Evolutionary conservation across 2,888 invertebrate genomes (phyloP).

Genomic region (Phymatocera aterrima): DNA sequence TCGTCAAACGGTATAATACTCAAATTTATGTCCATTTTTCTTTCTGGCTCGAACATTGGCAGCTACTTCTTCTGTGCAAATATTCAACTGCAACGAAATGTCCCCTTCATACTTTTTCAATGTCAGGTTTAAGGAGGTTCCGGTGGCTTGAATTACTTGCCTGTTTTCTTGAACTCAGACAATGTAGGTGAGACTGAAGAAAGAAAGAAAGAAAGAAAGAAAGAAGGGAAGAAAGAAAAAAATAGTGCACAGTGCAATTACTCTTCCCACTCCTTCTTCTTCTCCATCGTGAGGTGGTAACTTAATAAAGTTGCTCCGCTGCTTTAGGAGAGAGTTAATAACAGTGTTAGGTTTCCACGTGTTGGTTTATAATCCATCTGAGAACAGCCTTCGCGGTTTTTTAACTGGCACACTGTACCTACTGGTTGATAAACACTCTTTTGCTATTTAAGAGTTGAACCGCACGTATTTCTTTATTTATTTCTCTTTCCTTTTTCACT

Average conservation of each 20-base stretch:
- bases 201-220: background rate
- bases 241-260: background rate
- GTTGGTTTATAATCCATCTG: background rate
- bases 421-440: background rate
- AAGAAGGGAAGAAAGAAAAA: background rate
- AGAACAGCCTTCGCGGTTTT: constrained; percentile 24
- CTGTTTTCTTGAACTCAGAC: background rate
- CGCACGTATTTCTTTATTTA: background rate
- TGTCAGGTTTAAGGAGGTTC: background rate
- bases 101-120: too few species aligned
- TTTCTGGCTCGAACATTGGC: background rate
- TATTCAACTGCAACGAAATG: background rate
- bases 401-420: background rate
- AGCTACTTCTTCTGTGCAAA: background rate
- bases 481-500: background rate
- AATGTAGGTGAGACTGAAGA: background rate
- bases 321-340: constrained; percentile 30
- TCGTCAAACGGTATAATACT: constrained; percentile 67
- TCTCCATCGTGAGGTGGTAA: background rate
- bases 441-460: background rate
- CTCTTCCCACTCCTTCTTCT: background rate
- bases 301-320: background rate
- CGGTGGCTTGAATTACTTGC: constrained; percentile 25
- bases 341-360: constrained; percentile 23
- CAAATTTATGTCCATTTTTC: background rate